Evolutionary conservation across 2,888 invertebrate species (phyloP), one percentile per base, ranked within the genome.

Genomic region (Ellobium chinense): DNA sequence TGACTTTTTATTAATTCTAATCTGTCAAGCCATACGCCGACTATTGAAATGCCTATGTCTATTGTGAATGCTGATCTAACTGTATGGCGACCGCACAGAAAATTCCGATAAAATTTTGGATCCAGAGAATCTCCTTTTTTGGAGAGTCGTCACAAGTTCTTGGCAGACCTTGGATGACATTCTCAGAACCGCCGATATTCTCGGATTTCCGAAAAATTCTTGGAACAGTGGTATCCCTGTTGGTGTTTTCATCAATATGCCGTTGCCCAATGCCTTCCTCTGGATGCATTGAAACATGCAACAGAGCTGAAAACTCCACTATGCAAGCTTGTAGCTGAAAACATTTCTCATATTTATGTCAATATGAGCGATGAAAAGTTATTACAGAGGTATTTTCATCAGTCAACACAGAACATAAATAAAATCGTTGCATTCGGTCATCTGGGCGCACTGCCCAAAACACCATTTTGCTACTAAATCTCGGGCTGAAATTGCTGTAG

Each of bases 161-260:
- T n/a, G n/a, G n/a, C n/a, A n/a, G n/a, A n/a, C n/a, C n/a, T n/a
- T n/a, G n/a, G n/a, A n/a, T n/a, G n/a, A n/a, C n/a, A n/a, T n/a
- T n/a, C n/a, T n/a, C n/a, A n/a, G n/a, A n/a, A n/a, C n/a, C n/a
- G n/a, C n/a, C n/a, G n/a, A n/a, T n/a, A n/a, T n/a, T n/a, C n/a
- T n/a, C n/a, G n/a, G n/a, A n/a, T n/a, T n/a, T n/a, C n/a, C n/a
- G n/a, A n/a, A n/a, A n/a, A n/a, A n/a, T n/a, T n/a, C n/a, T n/a
- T n/a, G n/a, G n/a, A n/a, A n/a, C n/a, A n/a, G n/a, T n/a, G n/a
- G n/a, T n/a, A n/a, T n/a, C n/a, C n/a, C n/a, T n/a, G n/a, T 18
- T 72, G 37, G 60, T 72, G 72, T 36, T 72, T 72, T 24, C 58
- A 56, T 58, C 56, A 72, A 7, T 36, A 34, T 54, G 58, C 72